Evolutionary conservation across 2,797 vertebrate species (phyloP).

Genomic region (Hippopotamyrus pictus): DNA sequence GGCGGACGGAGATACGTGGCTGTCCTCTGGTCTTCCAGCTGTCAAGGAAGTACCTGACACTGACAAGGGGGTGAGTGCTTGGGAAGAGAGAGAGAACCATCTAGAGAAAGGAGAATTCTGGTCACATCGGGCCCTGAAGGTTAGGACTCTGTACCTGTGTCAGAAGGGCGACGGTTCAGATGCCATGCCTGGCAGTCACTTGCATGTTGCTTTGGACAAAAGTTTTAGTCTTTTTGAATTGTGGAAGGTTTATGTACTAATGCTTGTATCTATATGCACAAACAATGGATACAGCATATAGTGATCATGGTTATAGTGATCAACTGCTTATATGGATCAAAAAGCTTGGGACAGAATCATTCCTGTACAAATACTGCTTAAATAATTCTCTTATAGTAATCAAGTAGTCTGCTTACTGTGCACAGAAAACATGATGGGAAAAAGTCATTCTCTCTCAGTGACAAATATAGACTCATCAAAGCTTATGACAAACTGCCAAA

Average conservation of each 20-base stretch:
- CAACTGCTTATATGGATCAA: neutral
- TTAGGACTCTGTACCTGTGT: neutral
- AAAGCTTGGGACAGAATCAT: neutral
- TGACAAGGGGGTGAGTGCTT: conserved; percentile 39
- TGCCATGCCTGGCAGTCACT: neutral
- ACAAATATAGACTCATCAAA: neutral
- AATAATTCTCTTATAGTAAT: neutral
- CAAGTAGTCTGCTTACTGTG: neutral
- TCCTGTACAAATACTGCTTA: neutral
- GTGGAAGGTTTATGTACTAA: neutral
- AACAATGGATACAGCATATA: neutral
- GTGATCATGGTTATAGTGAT: neutral
- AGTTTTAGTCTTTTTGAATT: neutral
- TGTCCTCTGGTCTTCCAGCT: conserved; percentile 25
- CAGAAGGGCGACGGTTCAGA: neutral
- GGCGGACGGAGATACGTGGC: conserved; percentile 21
- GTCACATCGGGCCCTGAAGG: neutral
- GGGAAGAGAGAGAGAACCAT: neutral
- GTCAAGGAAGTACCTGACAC: conserved; percentile 38
- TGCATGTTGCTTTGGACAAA: neutral
- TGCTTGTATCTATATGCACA: neutral
- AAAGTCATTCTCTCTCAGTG: neutral
- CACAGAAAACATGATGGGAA: neutral
- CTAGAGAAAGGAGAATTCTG: neutral
- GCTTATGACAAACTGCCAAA: neutral